Evolutionary conservation across 2,888 invertebrate species (phyloP).

Genomic region (Diloba caeruleocephala): DNA sequence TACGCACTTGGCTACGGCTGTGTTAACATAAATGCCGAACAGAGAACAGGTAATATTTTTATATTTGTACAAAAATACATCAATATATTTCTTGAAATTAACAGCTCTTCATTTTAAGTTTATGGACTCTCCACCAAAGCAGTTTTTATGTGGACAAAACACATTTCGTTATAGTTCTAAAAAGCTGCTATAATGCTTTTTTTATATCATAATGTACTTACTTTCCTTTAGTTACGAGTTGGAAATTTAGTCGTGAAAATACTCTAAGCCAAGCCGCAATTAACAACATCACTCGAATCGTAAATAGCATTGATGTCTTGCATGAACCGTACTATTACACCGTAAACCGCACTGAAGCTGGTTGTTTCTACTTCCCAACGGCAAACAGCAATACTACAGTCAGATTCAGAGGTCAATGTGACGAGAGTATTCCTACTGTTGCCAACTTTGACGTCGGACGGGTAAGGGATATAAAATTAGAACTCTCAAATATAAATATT

Average conservation of each 20-base stretch:
- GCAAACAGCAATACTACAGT: slow-evolving; percentile 26
- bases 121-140: no score
- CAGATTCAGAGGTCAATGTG: slow-evolving; percentile 47
- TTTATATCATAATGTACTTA: not conserved
- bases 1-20: slow-evolving; percentile 91
- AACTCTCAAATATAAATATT: no score
- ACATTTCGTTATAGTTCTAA: no score
- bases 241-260: slow-evolving; percentile 69
- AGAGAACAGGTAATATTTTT: slow-evolving; percentile 70
- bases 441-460: slow-evolving; percentile 31
- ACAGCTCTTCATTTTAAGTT: no score
- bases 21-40: slow-evolving; percentile 72
- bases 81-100: not conserved
- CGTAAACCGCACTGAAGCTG: slow-evolving; percentile 56
- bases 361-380: slow-evolving; percentile 54
- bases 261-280: slow-evolving; percentile 51
- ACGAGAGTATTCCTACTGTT: slow-evolving; percentile 37
- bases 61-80: not conserved
- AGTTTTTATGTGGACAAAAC: no score
- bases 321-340: slow-evolving; percentile 61
- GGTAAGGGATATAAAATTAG: slow-evolving; percentile 34
- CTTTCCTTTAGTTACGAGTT: slow-evolving; percentile 64
- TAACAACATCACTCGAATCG: slow-evolving; percentile 55
- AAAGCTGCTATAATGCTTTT: no score
- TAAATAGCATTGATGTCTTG: slow-evolving; percentile 57